Percentiles rank a stretch among this genome's conserved stretches.
phyloP scores from a whole-genome alignment of 2,797 vertebrate species.

The Champsocephalus esox region DNA sequence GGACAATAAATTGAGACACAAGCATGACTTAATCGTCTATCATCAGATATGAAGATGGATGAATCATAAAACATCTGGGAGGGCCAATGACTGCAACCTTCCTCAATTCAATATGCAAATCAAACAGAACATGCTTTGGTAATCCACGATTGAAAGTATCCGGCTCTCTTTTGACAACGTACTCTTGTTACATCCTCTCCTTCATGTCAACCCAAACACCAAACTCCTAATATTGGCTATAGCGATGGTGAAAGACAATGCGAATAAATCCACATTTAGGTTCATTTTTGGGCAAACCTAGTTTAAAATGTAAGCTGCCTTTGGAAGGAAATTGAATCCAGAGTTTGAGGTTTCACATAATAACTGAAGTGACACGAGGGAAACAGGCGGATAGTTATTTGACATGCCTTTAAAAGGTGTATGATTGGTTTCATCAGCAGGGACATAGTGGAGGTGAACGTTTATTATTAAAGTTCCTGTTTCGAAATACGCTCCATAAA shows the following conservation, averaged over 20 bases:
- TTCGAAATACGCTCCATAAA: slow-evolving; percentile 37
- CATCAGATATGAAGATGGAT: too few relatives aligned
- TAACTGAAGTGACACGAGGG: background rate
- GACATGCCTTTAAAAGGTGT: slow-evolving; percentile 11
- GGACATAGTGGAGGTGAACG: slow-evolving; percentile 13
- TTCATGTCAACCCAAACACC: background rate
- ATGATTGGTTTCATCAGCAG: slow-evolving; percentile 13
- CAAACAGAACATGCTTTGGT: background rate
- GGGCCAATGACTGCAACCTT: background rate
- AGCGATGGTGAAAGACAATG: background rate
- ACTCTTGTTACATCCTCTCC: too few relatives aligned
- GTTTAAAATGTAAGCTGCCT: background rate
- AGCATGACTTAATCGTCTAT: too few relatives aligned
- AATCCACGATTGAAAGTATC: background rate
- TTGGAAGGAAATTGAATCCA: background rate
- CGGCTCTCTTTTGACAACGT: background rate
- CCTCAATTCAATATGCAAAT: background rate
- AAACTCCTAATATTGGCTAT: background rate
- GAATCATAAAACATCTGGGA: too few relatives aligned
- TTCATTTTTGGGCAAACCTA: background rate
- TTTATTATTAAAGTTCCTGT: slow-evolving; percentile 40
- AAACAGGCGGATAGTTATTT: background rate
- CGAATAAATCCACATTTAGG: background rate
- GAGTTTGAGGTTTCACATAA: slow-evolving; percentile 10
- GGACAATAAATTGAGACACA: too few relatives aligned